These are phyloP conservation scores for Laterallus jamaicensis DNA, from an alignment of 2,113 vertebrate genomes.

Conservation along the genomic window DNA sequence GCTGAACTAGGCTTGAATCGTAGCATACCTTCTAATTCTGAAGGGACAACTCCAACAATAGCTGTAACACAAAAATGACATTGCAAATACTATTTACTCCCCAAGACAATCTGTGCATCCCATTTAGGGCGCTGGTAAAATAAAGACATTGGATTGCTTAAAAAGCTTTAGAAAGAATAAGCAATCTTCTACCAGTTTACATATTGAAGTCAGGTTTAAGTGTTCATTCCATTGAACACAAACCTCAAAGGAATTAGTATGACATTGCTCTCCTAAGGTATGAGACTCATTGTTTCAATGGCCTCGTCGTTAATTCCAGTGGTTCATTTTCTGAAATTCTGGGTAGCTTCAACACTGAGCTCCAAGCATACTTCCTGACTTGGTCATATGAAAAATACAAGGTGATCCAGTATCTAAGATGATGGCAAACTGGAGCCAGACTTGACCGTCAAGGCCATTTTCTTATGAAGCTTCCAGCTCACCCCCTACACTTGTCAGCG, in stretches of 20 bases:
- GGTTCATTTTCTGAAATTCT: background rate
- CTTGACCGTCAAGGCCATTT: background rate
- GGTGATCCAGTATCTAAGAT: background rate
- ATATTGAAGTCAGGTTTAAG: background rate
- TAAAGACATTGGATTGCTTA: background rate
- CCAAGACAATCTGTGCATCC: background rate
- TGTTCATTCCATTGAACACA: background rate
- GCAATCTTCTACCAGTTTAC: background rate
- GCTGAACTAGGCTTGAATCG: background rate
- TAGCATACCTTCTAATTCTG: background rate
- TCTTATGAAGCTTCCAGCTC: conserved; percentile 5
- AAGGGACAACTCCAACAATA: background rate
- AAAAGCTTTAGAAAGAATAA: background rate
- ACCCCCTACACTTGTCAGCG: background rate
- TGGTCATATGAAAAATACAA: background rate
- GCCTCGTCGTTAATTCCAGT: background rate
- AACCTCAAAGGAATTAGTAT: background rate
- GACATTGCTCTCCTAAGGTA: background rate
- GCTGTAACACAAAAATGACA: background rate
- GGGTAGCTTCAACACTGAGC: background rate
- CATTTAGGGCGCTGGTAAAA: background rate
- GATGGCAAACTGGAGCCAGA: background rate
- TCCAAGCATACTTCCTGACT: background rate
- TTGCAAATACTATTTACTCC: background rate
- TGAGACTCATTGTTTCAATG: background rate